Evolutionary conservation across 2,888 invertebrate genomes (phyloP), one percentile per base, ranked within the genome.

Genomic region (Agapetus fuscipes): DNA sequence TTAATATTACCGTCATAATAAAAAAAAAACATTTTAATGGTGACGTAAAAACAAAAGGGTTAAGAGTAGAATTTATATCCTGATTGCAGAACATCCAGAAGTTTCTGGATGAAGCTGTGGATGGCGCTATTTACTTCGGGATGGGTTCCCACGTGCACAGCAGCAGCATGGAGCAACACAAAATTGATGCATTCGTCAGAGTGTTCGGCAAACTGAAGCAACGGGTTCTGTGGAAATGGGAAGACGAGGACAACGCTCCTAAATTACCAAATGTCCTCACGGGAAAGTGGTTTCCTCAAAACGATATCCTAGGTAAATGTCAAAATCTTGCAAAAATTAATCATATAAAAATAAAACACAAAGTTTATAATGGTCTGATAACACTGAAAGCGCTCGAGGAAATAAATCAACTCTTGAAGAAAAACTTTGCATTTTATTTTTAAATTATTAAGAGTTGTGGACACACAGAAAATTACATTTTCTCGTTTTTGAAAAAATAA

Each of bases 51-150:
- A 24, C 24, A 24, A 6, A 24, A 24, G 12, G 6, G 10, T 24
- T 24, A 5, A 24, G 6, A 24, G 6, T 5, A 24, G 24, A 7
- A 24, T 24, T 7, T 24, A 24, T 24, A 10, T 24, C 5, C 24
- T 24, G 10, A 29, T 46, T 44, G 35, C 27, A 53, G 50, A 57
- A 64, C 20, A 54, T 66, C 6, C 53, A 61, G 37, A 48, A 53
- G 12, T 65, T 64, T 30, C 50, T 71, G 3, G 58, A 62, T 20
- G 56, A 53, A 1, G 59, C 67, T 3, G 45, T 52, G 17, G 51
- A 69, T 41, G 71, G 70, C 1, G 66, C 59, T 3, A 57, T 71
- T 13, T 62, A 64, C 45, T 68, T 69, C 42, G 62, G 66, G 1
- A 56, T 72, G 58, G 47, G 47, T 2, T 55, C 58, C 1, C 44